phyloP scores from a whole-genome alignment of 2,113 vertebrate species.

The Polyodon spathula region DNA sequence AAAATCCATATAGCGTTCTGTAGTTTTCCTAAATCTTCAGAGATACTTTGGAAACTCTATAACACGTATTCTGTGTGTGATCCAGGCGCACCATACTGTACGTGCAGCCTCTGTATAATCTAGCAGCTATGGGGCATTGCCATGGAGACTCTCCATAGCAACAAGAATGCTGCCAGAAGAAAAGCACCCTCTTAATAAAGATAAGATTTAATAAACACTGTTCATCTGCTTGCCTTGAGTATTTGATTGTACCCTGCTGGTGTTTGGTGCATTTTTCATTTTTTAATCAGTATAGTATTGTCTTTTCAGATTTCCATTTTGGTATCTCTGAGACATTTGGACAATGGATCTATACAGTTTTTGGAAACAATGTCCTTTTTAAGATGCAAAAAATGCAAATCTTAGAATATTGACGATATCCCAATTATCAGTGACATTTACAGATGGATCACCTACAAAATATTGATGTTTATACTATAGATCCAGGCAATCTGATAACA shows the following conservation, averaged over 20 bases:
- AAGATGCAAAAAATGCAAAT: too few species aligned
- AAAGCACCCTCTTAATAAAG: slow-evolving; percentile 21
- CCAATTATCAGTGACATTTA: too few species aligned
- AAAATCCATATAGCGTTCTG: not conserved
- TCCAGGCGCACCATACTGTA: slow-evolving; percentile 17
- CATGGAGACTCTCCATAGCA: slow-evolving; percentile 51
- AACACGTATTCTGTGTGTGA: slow-evolving; percentile 12
- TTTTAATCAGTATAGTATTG: not conserved
- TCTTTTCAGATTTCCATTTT: not conserved
- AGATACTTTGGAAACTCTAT: not conserved
- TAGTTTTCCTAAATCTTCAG: not conserved
- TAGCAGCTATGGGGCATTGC: slow-evolving; percentile 32
- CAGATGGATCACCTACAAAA: too few species aligned
- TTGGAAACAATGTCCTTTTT: too few species aligned
- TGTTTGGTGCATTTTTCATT: too few species aligned
- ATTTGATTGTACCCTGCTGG: too few species aligned
- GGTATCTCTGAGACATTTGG: too few species aligned
- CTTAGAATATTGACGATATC: too few species aligned
- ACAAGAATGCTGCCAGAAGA: slow-evolving; percentile 37
- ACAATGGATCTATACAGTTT: too few species aligned
- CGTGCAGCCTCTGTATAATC: slow-evolving; percentile 15
- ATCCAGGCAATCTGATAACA: too few species aligned
- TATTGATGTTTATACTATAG: too few species aligned
- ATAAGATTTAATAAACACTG: slow-evolving; percentile 15
- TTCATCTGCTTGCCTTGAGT: slow-evolving; percentile 1